Base-by-base conservation (phyloP, 2,797 vertebrate genomes). In the Sebastolobus alascanus region DNA sequence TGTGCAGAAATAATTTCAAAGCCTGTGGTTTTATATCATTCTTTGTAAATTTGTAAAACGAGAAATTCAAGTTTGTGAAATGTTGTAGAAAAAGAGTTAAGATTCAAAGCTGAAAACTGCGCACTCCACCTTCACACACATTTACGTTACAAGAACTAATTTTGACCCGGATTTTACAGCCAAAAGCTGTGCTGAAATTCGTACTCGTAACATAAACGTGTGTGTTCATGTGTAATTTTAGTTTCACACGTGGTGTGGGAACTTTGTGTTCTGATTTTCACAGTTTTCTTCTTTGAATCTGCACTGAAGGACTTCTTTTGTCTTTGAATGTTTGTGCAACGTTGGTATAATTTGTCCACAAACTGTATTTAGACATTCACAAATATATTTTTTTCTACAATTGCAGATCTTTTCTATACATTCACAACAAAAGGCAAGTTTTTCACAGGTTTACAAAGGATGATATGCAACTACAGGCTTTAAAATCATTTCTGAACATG, bases 391-490 rank as follows among this genome's bases (percentile, higher is more conserved):
- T 33, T 38, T 52, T 71, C 27, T 60, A 54, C 20, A 35, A 29
- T 9, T 4, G 20, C 40, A 60, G 2, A 75, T 60, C 6, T 35
- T 59, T 55, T 68, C n/a, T 29, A 29, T 18, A 55, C 71, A 40
- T 81, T 64, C 40, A 64, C 67, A 81, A 69, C 27, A 75, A 75
- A 58, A 18, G 9, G 27, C 50, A 52, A 46, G 16, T 27, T 35
- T 43, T 50, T 67, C 60, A 73, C 67, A 73, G 67, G 56, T 75
- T 77, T 54, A 37, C 54, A 58, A 59, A 73, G 58, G 38, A 46
- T 37, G 16, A 61, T 22, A 16, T 1, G 68, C 52, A 81, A 60
- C 29, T 65, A 40, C 63, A 46, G 52, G 38, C n/a, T 70, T 55
- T 55, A 9, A 16, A 63, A 59, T 13, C 1, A 38, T 37, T 77